Conservation (phyloP, 2,888 invertebrate genomes). For the Dioctria linearis region DNA sequence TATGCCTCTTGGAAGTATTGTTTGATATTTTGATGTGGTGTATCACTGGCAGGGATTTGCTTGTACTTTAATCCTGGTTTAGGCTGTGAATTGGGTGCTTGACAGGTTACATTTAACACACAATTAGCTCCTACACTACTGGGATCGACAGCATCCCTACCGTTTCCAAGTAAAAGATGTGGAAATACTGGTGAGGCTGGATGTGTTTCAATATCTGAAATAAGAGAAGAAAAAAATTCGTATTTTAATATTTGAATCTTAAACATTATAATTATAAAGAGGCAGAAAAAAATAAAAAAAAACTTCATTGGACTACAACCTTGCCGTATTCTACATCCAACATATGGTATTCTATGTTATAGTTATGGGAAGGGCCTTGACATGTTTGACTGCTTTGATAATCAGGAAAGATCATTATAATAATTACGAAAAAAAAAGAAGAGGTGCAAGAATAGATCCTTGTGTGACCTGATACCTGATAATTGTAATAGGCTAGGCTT, state of each 20-base stretch:
- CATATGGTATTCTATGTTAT: no score
- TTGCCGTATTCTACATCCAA: no score
- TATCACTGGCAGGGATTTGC: conserved; percentile 87
- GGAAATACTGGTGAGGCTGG: conserved; percentile 85
- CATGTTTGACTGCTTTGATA: no score
- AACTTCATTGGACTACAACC: no score
- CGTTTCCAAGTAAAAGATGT: conserved; percentile 87
- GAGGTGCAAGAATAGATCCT: no score
- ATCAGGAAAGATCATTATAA: no score
- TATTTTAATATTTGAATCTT: background rate
- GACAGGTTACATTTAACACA: conserved; percentile 86
- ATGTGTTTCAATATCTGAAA: conserved; percentile 80
- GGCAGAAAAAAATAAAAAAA: no score
- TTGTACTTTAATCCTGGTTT: conserved; percentile 78
- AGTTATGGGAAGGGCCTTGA: no score
- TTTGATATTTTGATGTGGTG: conserved; percentile 87
- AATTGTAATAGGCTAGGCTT: no score
- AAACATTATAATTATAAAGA: no score
- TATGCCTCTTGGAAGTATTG: conserved; percentile 92
- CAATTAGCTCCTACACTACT: conserved; percentile 82
- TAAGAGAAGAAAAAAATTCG: conserved; percentile 52
- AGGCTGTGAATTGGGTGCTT: conserved; percentile 77
- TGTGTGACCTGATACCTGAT: no score
- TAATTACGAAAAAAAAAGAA: no score
- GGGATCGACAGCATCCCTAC: conserved; percentile 83